A percentile compares a stretch with the other conserved stretches of the same genome.
Evolutionary conservation across 2,113 vertebrate genomes (phyloP).

Genomic region (Sigmodon hispidus): DNA sequence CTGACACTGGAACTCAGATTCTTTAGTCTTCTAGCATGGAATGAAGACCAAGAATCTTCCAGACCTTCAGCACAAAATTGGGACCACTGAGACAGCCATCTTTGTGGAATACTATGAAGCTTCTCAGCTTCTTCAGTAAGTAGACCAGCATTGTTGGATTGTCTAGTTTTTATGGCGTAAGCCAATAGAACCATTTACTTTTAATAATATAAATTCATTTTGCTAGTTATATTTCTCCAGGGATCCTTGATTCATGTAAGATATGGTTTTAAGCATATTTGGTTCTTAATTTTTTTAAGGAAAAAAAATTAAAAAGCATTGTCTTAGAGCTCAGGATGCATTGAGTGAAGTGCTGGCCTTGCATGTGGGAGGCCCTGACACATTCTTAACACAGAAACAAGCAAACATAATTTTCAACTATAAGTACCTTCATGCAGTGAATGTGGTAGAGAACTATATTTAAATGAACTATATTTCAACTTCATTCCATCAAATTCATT

Average conservation of each 20-base stretch:
- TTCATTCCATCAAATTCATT: neutral
- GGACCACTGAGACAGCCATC: neutral
- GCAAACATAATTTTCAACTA: neutral
- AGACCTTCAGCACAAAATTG: neutral
- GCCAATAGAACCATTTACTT: neutral
- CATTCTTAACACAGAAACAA: neutral
- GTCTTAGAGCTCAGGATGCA: neutral
- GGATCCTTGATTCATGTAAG: neutral
- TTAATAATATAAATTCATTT: neutral
- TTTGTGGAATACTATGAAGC: too few relatives aligned
- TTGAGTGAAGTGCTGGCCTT: neutral
- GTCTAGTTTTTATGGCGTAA: too few relatives aligned
- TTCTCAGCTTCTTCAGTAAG: neutral
- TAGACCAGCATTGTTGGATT: neutral
- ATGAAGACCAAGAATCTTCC: neutral
- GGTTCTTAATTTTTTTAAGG: neutral
- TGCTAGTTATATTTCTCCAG: neutral
- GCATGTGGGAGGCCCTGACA: neutral
- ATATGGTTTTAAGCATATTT: conserved; percentile 3
- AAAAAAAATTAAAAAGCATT: neutral
- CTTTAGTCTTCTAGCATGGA: neutral
- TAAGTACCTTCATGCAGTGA: neutral
- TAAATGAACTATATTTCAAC: neutral
- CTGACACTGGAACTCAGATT: neutral
- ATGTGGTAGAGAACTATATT: neutral